A percentile compares a stretch with the other conserved stretches of the same genome.
Evolutionary conservation across 2,113 vertebrate species (phyloP).

Genomic region (Tenebrosternarchus preto): DNA sequence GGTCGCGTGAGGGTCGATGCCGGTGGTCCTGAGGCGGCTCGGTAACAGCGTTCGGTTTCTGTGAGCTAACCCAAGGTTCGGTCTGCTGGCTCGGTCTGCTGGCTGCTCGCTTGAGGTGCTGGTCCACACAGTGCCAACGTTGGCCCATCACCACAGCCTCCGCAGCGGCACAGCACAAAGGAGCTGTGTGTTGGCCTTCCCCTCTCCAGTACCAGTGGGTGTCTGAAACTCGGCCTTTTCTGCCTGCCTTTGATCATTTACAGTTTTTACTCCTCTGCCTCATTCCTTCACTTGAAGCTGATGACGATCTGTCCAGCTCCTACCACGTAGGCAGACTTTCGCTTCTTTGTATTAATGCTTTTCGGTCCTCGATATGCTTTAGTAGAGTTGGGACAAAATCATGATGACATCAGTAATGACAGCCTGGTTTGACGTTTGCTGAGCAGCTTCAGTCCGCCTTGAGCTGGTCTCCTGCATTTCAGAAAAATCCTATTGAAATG

Average conservation of each 20-base stretch:
- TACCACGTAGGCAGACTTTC: background rate
- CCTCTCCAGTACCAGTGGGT: conserved; percentile 23
- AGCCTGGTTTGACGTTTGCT: background rate
- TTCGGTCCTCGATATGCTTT: background rate
- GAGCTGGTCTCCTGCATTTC: background rate
- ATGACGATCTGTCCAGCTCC: background rate
- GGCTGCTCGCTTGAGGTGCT: too few species aligned
- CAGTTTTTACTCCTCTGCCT: conserved; percentile 33
- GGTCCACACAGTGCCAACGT: too few species aligned
- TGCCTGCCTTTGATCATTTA: conserved; percentile 14
- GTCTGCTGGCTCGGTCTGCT: too few species aligned
- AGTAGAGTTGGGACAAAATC: background rate
- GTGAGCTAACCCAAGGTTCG: too few species aligned
- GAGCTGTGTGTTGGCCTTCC: conserved; percentile 9
- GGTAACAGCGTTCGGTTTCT: too few species aligned
- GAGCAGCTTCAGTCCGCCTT: background rate
- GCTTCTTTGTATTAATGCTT: background rate
- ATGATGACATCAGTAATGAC: background rate
- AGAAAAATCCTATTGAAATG: background rate
- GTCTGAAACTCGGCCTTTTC: conserved; percentile 1
- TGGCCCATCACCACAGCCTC: background rate
- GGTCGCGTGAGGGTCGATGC: too few species aligned
- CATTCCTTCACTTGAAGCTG: background rate
- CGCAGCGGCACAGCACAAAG: conserved; percentile 20
- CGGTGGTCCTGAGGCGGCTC: too few species aligned